Base-by-base conservation (phyloP, 2,888 invertebrate species). In the Ophion costatus region DNA sequence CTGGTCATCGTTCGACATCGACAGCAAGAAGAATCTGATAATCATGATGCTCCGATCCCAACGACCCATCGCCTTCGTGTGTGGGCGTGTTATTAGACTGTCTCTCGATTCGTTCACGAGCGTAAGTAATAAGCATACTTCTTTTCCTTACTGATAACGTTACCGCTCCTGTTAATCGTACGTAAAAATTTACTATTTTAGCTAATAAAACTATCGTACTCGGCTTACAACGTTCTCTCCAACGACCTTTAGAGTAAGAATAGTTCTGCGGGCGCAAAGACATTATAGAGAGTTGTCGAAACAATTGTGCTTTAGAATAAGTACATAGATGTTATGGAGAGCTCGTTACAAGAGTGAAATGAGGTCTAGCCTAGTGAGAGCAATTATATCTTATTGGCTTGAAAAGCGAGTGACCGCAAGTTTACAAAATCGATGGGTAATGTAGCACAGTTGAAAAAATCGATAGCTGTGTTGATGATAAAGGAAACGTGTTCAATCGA, bases 1-100 rank as follows among this genome's bases (percentile, higher is more conserved):
- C 5, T 90, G 90, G 89, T 71, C 81, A 3, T 24, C 42, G 10
- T 74, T 90, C 0, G 69, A 86, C 0, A 42, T 14, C 5, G 33
- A 67, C 51, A 77, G 87, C 51, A 85, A 71, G 67, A 89, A 85
- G 24, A 61, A 80, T 71, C 80, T 90, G 29, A 64, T 88, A 17
- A 63, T 87, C 10, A 83, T 90, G 20, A 88, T 90, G 80, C 10
- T 59, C 5, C 87, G 88, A 76, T 80, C 87, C 0, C 84, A 33
- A 56, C 85, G 14, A 71, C 88, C 90, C 0, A 85, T 89, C 6
- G 77, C 66, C 45, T 86, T 90, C 64, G 86, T 88, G 6, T 87
- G 89, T n/a, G 87, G 77, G 7, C 82, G 83, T n/a, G 20, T 88
- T 11, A 70, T 89, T n/a, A 70, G 82, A 1, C 79, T 90, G 73